Base-by-base conservation (phyloP, 2,113 vertebrate species). In the Leucosticte australis region DNA sequence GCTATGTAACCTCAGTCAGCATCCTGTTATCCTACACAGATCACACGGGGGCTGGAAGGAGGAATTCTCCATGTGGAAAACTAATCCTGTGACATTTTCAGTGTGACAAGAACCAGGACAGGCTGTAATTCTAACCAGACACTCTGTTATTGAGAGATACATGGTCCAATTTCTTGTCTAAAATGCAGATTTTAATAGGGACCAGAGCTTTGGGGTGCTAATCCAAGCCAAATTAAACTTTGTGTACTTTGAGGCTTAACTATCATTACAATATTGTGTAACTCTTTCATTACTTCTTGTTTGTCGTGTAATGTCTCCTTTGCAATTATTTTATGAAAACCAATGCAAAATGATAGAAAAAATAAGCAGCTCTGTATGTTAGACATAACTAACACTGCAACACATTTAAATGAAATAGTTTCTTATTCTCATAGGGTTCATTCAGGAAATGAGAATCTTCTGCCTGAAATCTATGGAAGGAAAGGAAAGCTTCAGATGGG, bases 71-170 rank as follows among this genome's bases (percentile, higher is more conserved):
- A 60, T 31, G 49, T 1, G 1, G 71, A 88, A 91, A 93, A 47
- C 42, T 86, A 86, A 95, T 70, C 42, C 59, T 83, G 67, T 95
- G 92, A 88, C 85, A 96, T 96, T 97, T 95, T 78, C 71, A 80
- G 22, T 60, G 68, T 97, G 95, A 97, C 85, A 92, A 91, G 76
- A 94, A 94, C 35, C 94, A 95, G 94, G 87, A 67, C 68, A 41
- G 42, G 60, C 55, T 67, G 50, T 80, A 94, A 96, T 95, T 94
- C 59, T 93, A 90, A 94, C 87, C 95, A 95, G 90, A 93, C 59
- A 41, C 31, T 65, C 50, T 81, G 47, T 81, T 92, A 50, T 69
- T 93, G 82, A 65, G 86, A 94, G 79, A 83, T 92, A 81, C 1
- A 1, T 71, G 31, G 33, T 92, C 93, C 87, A 92, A 94, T 80